phyloP scores from a whole-genome alignment of 2,113 vertebrate species.

The Panurus biarmicus region DNA sequence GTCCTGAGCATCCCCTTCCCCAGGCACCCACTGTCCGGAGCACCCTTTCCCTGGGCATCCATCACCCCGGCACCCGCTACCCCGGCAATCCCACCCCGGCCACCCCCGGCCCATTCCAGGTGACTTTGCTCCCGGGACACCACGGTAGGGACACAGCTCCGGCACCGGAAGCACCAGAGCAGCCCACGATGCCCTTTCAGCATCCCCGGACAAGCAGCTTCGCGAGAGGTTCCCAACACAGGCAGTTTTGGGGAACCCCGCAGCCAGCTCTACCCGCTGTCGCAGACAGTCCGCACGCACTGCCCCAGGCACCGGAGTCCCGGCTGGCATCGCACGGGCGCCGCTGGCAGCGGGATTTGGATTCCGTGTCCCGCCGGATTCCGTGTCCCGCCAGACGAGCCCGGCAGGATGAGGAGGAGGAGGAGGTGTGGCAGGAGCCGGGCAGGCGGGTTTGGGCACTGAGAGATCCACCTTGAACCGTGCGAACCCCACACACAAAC shows the following conservation, averaged over 20 bases:
- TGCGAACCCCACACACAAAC: neutral
- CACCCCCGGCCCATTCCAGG: neutral
- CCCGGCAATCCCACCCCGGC: neutral
- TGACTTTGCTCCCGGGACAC: too few relatives aligned
- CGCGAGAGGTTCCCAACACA: accelerated
- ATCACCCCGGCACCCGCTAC: neutral
- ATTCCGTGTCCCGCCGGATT: neutral
- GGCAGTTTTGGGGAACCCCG: neutral
- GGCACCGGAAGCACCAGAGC: accelerated
- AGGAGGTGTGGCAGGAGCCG: neutral
- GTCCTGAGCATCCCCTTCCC: neutral
- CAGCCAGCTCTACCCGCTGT: accelerated
- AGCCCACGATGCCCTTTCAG: accelerated
- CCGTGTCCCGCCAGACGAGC: neutral
- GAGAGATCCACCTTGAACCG: neutral
- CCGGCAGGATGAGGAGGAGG: neutral
- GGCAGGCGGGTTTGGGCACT: neutral
- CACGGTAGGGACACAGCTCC: accelerated
- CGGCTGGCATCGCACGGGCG: accelerated
- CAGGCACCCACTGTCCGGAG: too few relatives aligned
- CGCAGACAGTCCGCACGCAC: accelerated
- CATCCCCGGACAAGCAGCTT: neutral
- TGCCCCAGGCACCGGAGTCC: neutral
- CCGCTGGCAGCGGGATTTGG: neutral
- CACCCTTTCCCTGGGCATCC: neutral